Percentiles rank a stretch among this genome's conserved stretches.
phyloP scores from a whole-genome alignment of 1,140 invertebrate species.

The Oryctes rhinoceros region DNA sequence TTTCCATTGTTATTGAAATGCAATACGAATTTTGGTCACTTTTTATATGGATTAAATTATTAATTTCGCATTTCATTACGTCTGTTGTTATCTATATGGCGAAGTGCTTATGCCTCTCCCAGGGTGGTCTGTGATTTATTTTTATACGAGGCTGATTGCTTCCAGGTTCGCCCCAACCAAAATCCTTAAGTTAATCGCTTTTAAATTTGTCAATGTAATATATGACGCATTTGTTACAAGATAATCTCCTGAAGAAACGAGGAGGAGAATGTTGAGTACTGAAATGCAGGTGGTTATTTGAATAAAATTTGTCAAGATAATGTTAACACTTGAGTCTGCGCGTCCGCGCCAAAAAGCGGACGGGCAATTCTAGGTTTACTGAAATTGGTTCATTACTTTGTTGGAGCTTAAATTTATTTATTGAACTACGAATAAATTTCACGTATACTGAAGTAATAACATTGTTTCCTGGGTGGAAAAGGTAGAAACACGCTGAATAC shows the following conservation, averaged over 20 bases:
- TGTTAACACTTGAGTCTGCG: no score
- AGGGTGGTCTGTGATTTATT: slow-evolving; percentile 5
- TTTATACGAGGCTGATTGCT: not conserved
- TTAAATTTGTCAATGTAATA: slow-evolving; percentile 11
- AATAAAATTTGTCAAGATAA: no score
- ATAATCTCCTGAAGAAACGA: not conserved
- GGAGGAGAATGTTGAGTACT: not conserved
- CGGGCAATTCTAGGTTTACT: no score
- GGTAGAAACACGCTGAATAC: no score
- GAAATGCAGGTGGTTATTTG: not conserved
- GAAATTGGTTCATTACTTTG: no score
- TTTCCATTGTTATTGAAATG: slow-evolving; percentile 25
- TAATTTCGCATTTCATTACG: slow-evolving; percentile 20
- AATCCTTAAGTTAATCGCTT: slow-evolving; percentile 7
- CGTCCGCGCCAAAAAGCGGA: no score
- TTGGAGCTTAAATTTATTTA: no score
- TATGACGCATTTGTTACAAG: not conserved
- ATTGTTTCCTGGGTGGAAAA: no score
- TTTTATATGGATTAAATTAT: slow-evolving; percentile 28
- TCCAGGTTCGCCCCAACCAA: not conserved
- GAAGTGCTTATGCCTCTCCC: not conserved
- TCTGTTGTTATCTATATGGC: not conserved
- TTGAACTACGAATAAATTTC: no score
- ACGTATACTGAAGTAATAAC: no score
- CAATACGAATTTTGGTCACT: slow-evolving; percentile 5